These are phyloP conservation scores for Acanthosoma haemorrhoidale DNA, from an alignment of 2,888 invertebrate genomes.

Conservation along the genomic window DNA sequence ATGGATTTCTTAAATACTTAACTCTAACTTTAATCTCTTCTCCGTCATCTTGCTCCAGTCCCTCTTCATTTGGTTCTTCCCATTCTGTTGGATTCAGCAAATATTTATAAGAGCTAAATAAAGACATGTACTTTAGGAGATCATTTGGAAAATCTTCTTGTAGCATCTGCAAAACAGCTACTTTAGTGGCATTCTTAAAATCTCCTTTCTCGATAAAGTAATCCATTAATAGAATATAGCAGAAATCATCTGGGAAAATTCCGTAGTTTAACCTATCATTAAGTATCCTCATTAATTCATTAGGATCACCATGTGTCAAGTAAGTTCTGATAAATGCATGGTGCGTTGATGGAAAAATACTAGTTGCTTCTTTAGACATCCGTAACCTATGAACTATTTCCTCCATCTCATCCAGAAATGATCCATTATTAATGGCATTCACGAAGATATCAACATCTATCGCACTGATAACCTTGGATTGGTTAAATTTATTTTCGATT, in stretches of 20 bases:
- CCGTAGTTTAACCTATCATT: conserved; percentile 82
- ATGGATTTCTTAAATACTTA: conserved; percentile 71
- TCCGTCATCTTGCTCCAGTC: conserved; percentile 48
- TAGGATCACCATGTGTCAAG: conserved; percentile 52
- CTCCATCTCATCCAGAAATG: conserved; percentile 63
- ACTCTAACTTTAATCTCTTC: conserved; percentile 70
- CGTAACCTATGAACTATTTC: conserved; percentile 68
- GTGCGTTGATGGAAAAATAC: conserved; percentile 70
- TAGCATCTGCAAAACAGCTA: conserved; percentile 75
- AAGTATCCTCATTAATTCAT: conserved; percentile 64
- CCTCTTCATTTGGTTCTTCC: conserved; percentile 48
- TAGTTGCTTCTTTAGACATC: conserved; percentile 63
- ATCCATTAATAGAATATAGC: conserved; percentile 75
- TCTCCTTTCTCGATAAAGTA: conserved; percentile 64
- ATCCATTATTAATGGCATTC: conserved; percentile 56
- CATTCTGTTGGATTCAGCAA: conserved; percentile 53
- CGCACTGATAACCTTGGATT: conserved; percentile 60
- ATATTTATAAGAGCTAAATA: conserved; percentile 71
- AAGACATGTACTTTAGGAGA: conserved; percentile 60
- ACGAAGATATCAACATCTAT: conserved; percentile 80
- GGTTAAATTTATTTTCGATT: conserved; percentile 61
- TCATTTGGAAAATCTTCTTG: conserved; percentile 79
- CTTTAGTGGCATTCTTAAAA: conserved; percentile 65
- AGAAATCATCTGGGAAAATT: conserved; percentile 77
- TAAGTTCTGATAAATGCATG: conserved; percentile 70